phyloP scores from a whole-genome alignment of 2,797 vertebrate species.

The Intellagama lesueurii region DNA sequence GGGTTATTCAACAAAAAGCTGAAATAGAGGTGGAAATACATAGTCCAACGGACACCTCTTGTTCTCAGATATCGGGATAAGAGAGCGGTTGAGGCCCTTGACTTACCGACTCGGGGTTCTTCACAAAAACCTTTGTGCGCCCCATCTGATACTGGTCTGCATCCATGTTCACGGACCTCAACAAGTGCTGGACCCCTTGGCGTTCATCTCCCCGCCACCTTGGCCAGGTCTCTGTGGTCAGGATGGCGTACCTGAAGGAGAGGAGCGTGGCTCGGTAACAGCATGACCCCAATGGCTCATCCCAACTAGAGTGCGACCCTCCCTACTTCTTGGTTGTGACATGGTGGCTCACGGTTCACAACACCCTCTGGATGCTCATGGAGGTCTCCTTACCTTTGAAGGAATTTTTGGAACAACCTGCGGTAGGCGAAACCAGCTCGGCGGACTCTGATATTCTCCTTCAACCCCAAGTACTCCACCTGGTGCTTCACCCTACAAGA shows the following conservation, averaged over 20 bases:
- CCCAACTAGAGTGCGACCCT: no score
- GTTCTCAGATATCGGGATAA: no score
- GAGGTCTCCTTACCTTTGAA: slow-evolving; percentile 84
- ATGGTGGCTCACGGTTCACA: neutral
- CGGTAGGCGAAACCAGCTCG: slow-evolving; percentile 94
- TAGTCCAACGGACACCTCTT: no score
- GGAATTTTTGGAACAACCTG: slow-evolving; percentile 90
- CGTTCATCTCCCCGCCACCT: slow-evolving; percentile 88
- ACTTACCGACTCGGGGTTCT: slow-evolving; percentile 95
- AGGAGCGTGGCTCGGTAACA: no score
- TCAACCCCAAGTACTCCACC: slow-evolving; percentile 93
- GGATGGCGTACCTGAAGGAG: slow-evolving; percentile 89
- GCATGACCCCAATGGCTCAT: no score
- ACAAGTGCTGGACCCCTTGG: slow-evolving; percentile 92
- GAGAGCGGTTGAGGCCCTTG: neutral
- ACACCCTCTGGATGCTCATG: accelerated
- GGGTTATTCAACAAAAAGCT: no score
- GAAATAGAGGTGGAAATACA: neutral
- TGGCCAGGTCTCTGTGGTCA: slow-evolving; percentile 93
- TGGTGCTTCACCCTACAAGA: slow-evolving; percentile 89
- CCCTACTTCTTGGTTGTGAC: neutral
- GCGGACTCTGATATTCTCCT: slow-evolving; percentile 94
- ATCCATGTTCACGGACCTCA: slow-evolving; percentile 94
- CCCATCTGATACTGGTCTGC: slow-evolving; percentile 97
- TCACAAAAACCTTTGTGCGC: slow-evolving; percentile 90